Conservation (phyloP, 2,888 invertebrate genomes). For the Chydorus sphaericus region DNA sequence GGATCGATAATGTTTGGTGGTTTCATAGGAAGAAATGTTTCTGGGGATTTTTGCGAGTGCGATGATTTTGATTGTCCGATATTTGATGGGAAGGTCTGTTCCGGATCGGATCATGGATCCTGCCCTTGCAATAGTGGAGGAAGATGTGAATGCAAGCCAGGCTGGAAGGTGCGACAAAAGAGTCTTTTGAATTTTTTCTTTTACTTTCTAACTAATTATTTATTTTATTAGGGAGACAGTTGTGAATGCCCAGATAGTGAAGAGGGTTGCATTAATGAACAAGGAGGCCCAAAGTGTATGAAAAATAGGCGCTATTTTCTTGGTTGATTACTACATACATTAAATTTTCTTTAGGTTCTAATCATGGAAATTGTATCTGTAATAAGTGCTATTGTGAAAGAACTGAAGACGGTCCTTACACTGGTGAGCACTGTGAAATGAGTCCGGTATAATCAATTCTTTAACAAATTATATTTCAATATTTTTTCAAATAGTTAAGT, state of each 20-base stretch:
- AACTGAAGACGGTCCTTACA: constrained; percentile 3
- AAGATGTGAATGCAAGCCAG: constrained; percentile 8
- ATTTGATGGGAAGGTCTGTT: constrained; percentile 6
- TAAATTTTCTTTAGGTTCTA: background rate
- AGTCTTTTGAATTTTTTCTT: too few species aligned
- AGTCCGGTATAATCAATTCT: constrained; percentile 3
- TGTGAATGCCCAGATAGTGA: constrained; percentile 4
- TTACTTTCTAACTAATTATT: too few species aligned
- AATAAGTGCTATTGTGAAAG: constrained; percentile 6
- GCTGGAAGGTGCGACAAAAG: constrained; percentile 12
- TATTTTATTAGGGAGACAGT: background rate
- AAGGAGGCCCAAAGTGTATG: too few species aligned
- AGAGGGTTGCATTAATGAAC: background rate
- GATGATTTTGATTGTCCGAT: constrained; percentile 10
- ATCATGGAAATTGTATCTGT: constrained; percentile 8
- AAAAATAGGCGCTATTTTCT: too few species aligned
- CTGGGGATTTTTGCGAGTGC: constrained; percentile 11
- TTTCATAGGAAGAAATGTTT: constrained; percentile 1
- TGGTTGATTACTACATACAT: too few species aligned
- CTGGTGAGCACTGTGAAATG: constrained; percentile 11
- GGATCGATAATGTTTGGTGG: background rate
- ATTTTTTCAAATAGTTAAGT: background rate
- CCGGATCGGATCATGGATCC: constrained; percentile 9
- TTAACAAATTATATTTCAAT: background rate
- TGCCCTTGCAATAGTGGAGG: constrained; percentile 9